Percentiles rank a stretch among this genome's conserved stretches.
These are phyloP conservation scores for Phortica variegata DNA, from an alignment of 1,140 invertebrate species.

Conservation along the genomic window DNA sequence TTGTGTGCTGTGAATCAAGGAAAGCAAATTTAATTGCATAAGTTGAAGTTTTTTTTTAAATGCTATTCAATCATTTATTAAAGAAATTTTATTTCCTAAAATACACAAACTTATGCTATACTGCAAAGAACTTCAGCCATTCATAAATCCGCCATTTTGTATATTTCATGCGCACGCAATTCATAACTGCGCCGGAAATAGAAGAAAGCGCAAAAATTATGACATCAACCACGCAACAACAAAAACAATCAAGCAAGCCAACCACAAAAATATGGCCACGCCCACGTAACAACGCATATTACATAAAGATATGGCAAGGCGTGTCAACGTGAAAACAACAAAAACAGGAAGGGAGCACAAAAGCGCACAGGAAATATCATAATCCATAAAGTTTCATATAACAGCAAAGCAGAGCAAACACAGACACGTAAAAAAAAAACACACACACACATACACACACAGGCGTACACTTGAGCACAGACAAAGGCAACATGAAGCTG, in stretches of 20 bases:
- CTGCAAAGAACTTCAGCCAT: too few species aligned
- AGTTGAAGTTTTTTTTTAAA: too few species aligned
- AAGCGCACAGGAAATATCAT: constrained; percentile 36
- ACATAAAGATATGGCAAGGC: constrained; percentile 49
- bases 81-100: too few species aligned
- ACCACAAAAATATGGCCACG: background rate
- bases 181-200: constrained; percentile 17
- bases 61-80: too few species aligned
- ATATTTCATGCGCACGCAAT: background rate
- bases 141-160: constrained; percentile 18
- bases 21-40: too few species aligned
- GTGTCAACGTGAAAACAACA: constrained; percentile 8
- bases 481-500: background rate
- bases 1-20: too few species aligned
- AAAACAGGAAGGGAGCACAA: too few species aligned
- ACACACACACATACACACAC: background rate
- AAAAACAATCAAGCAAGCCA: constrained; percentile 9
- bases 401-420: background rate
- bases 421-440: background rate
- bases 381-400: constrained; percentile 42
- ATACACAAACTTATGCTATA: too few species aligned
- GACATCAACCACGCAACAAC: constrained; percentile 25
- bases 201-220: constrained; percentile 32
- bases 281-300: constrained; percentile 20
- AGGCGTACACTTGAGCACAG: background rate